These are phyloP conservation scores for Nannoperca australis DNA, from an alignment of 2,797 vertebrate species.

Conservation along the genomic window DNA sequence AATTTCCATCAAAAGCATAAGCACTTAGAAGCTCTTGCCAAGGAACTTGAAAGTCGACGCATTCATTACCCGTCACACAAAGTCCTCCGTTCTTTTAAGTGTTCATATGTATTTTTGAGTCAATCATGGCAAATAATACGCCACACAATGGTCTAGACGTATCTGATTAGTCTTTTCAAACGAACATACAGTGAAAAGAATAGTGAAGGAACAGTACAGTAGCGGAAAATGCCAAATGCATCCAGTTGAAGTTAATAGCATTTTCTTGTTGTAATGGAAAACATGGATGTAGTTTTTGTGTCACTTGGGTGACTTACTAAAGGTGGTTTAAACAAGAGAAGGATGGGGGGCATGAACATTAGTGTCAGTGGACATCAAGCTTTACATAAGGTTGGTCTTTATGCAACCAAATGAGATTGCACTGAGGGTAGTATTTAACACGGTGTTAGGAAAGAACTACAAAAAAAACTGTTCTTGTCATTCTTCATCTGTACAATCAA, in stretches of 20 bases:
- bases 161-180: conserved; percentile 25
- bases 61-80: conserved; percentile 36
- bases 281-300: conserved; percentile 19
- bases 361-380: conserved; percentile 19
- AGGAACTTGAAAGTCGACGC: conserved; percentile 11
- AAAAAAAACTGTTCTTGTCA: conserved; percentile 2
- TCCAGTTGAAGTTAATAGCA: conserved; percentile 18
- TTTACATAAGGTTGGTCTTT: conserved; percentile 28
- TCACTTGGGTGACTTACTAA: conserved; percentile 10
- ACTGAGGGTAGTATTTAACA: conserved; percentile 11
- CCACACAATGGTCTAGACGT: conserved; percentile 39
- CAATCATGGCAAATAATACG: conserved; percentile 33
- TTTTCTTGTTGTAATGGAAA: conserved; percentile 28
- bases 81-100: conserved; percentile 7
- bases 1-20: neutral
- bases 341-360: conserved; percentile 42
- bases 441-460: neutral
- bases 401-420: conserved; percentile 4
- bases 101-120: conserved; percentile 31
- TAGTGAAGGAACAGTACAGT: conserved; percentile 2
- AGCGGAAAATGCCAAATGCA: conserved; percentile 26
- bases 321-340: conserved; percentile 28
- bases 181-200: neutral
- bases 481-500: conserved; percentile 40
- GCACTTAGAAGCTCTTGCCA: conserved; percentile 13